phyloP scores from a whole-genome alignment of 2,113 vertebrate species.

The Lampris incognitus region DNA sequence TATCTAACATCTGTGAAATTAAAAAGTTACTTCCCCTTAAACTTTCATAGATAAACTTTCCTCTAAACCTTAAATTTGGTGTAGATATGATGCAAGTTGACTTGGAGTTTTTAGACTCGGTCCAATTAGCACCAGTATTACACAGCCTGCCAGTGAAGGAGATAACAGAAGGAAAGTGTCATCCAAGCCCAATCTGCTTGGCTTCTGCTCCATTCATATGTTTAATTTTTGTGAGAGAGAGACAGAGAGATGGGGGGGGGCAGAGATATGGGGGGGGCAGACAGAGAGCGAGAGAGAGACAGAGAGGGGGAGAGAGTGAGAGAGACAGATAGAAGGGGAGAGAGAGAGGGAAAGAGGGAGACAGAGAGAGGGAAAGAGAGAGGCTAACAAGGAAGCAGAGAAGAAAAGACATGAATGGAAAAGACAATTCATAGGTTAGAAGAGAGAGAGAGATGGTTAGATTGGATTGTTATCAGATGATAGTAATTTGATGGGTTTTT shows the following conservation, averaged over 20 bases:
- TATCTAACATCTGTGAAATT: conserved; percentile 59
- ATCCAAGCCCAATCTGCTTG: conserved; percentile 49
- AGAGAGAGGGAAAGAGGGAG: conserved; percentile 11
- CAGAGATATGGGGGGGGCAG: conserved; percentile 19
- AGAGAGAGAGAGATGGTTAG: conserved; percentile 6
- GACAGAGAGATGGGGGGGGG: conserved; percentile 2
- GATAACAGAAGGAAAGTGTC: conserved; percentile 64
- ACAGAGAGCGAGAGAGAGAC: conserved; percentile 35
- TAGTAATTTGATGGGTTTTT: conserved; percentile 38
- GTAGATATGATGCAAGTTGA: conserved; percentile 39
- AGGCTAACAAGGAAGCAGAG: background rate
- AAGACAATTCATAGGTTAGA: background rate
- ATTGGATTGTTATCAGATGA: conserved; percentile 51
- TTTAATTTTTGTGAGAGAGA: conserved; percentile 49
- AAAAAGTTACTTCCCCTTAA: conserved; percentile 61
- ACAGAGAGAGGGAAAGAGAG: conserved; percentile 8
- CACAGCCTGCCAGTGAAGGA: conserved; percentile 62
- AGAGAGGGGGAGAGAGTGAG: conserved; percentile 6
- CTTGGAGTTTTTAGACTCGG: conserved; percentile 64
- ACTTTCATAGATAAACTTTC: conserved; percentile 59
- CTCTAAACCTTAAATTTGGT: conserved; percentile 66
- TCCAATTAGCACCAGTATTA: conserved; percentile 69
- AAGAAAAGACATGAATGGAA: background rate
- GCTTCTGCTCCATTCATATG: conserved; percentile 40
- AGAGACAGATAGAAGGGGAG: conserved; percentile 5